phyloP scores from a whole-genome alignment of 2,113 vertebrate species.

The Madoqua kirkii region DNA sequence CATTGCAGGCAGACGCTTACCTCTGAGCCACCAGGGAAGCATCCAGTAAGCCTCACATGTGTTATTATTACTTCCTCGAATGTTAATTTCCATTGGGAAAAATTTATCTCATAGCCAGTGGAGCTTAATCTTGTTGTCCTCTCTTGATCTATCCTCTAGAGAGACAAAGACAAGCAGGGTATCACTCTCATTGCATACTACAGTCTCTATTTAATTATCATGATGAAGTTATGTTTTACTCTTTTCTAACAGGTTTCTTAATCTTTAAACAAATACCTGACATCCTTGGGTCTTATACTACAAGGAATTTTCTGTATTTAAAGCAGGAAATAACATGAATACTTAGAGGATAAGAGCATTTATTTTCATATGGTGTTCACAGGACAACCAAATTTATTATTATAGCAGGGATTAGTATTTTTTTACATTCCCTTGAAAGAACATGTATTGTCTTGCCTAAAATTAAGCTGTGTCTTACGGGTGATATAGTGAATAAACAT shows the following conservation, averaged over 20 bases:
- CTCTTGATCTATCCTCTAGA: not conserved
- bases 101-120: not conserved
- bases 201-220: not conserved
- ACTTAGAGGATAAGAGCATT: not conserved
- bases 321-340: constrained; percentile 1
- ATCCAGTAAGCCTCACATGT: not conserved
- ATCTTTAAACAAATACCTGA: constrained; percentile 14
- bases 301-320: not conserved
- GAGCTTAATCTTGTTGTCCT: constrained; percentile 1
- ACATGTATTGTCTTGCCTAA: not conserved
- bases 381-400: not conserved
- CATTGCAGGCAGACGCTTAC: no score
- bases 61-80: not conserved
- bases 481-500: not conserved
- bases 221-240: not conserved
- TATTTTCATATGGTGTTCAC: constrained; percentile 6
- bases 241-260: constrained; percentile 14
- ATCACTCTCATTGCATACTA: not conserved
- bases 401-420: not conserved
- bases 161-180: not conserved
- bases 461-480: not conserved
- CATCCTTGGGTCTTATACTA: not conserved
- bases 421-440: not conserved
- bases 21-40: no score
- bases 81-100: not conserved